Percentiles rank a stretch among this genome's conserved stretches.
Evolutionary conservation across 2,113 vertebrate genomes (phyloP).

Genomic region (Charina bottae): DNA sequence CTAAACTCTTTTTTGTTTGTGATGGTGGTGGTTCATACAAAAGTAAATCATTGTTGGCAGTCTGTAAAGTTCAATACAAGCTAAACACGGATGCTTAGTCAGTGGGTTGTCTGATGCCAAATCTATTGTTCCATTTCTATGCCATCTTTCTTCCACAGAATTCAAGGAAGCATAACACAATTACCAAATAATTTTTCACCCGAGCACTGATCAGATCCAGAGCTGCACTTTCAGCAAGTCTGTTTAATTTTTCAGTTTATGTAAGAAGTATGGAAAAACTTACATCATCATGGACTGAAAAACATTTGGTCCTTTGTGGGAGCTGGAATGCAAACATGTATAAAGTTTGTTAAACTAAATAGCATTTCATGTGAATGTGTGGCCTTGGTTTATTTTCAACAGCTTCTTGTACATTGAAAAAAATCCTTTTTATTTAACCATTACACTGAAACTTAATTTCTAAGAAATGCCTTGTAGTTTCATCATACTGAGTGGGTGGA

Average conservation of each 20-base stretch:
- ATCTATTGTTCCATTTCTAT: not conserved
- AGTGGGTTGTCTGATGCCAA: not conserved
- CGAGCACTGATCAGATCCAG: not conserved
- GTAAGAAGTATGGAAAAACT: not conserved
- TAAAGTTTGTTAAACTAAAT: not conserved
- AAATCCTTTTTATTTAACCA: not conserved
- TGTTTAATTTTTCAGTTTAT: conserved; percentile 2
- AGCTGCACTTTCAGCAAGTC: not conserved
- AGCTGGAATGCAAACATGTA: not conserved
- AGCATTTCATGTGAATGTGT: not conserved
- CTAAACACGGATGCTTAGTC: not conserved
- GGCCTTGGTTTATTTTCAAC: not conserved
- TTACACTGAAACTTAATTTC: not conserved
- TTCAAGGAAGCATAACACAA: not conserved
- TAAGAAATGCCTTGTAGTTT: not conserved
- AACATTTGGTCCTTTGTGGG: not conserved
- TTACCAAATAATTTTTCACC: not conserved
- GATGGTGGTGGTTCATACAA: not conserved
- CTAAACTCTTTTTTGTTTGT: not conserved
- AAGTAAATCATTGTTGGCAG: not conserved
- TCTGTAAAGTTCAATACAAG: not conserved
- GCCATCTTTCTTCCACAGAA: not conserved
- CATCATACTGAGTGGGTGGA: not conserved
- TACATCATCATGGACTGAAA: not conserved
- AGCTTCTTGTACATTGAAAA: not conserved